phyloP scores from a whole-genome alignment of 1,140 invertebrate species.

The Bombus impatiens region DNA sequence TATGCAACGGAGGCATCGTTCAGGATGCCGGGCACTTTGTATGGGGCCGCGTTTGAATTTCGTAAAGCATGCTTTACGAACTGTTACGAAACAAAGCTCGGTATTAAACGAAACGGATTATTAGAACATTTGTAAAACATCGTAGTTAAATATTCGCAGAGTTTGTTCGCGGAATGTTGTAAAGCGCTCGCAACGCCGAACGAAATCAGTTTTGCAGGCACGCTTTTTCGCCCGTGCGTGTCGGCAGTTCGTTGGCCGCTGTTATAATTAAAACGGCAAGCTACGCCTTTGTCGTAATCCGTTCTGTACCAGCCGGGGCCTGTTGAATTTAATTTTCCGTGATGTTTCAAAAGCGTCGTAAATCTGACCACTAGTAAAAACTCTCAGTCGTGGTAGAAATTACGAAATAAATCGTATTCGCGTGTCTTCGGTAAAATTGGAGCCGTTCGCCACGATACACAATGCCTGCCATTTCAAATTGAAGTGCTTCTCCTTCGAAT shows the following conservation, averaged over 20 bases:
- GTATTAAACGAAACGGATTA: slow-evolving; percentile 24
- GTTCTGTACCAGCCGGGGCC: slow-evolving; percentile 6
- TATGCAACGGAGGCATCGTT: slow-evolving; percentile 1
- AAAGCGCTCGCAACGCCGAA: neutral
- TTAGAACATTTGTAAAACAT: slow-evolving; percentile 45
- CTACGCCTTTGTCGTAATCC: slow-evolving; percentile 22
- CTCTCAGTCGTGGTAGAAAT: neutral
- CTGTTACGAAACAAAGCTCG: neutral
- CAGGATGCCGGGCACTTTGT: neutral
- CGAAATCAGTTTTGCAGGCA: slow-evolving; percentile 17
- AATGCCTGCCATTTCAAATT: neutral
- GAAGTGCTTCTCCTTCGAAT: neutral
- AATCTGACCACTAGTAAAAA: neutral
- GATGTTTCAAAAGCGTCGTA: slow-evolving; percentile 26
- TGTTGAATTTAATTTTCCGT: slow-evolving; percentile 34
- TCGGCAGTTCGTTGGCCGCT: neutral
- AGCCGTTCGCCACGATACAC: neutral
- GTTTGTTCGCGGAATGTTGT: slow-evolving; percentile 16
- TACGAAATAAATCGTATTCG: neutral
- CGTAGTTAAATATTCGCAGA: neutral
- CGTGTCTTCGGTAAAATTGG: no score
- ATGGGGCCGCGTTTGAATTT: neutral
- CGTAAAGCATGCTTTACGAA: neutral
- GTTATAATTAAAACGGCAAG: slow-evolving; percentile 38
- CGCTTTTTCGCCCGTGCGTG: slow-evolving; percentile 6